phyloP scores from a whole-genome alignment of 2,113 vertebrate species.

The Tragelaphus strepsiceros region DNA sequence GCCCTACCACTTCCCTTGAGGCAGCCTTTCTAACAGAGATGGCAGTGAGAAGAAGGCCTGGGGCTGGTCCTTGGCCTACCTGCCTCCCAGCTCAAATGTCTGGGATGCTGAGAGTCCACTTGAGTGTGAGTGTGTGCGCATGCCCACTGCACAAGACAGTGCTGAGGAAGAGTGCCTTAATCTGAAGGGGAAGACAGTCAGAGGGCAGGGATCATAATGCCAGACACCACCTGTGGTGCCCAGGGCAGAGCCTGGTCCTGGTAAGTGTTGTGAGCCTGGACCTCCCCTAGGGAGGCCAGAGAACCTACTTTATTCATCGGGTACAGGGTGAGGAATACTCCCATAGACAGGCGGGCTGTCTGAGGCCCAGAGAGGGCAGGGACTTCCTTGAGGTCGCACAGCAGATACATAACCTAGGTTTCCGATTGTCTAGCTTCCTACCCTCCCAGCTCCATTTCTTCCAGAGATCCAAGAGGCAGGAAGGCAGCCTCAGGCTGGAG shows the following conservation, averaged over 20 bases:
- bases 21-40: neutral
- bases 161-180: neutral
- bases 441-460: neutral
- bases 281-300: neutral
- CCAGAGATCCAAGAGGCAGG: neutral
- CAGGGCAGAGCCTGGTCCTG: neutral
- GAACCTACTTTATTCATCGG: neutral
- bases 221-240: neutral
- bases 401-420: neutral
- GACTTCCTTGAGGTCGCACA: neutral
- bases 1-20: neutral
- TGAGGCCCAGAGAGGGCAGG: neutral
- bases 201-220: neutral
- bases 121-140: neutral
- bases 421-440: neutral
- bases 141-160: neutral
- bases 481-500: neutral
- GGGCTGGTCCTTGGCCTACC: neutral
- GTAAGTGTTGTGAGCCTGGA: neutral
- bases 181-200: neutral
- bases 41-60: neutral
- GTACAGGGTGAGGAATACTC: neutral
- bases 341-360: neutral
- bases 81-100: neutral
- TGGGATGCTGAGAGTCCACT: neutral